phyloP scores from a whole-genome alignment of 2,113 vertebrate genomes.

The Gallinago jamesoni region DNA sequence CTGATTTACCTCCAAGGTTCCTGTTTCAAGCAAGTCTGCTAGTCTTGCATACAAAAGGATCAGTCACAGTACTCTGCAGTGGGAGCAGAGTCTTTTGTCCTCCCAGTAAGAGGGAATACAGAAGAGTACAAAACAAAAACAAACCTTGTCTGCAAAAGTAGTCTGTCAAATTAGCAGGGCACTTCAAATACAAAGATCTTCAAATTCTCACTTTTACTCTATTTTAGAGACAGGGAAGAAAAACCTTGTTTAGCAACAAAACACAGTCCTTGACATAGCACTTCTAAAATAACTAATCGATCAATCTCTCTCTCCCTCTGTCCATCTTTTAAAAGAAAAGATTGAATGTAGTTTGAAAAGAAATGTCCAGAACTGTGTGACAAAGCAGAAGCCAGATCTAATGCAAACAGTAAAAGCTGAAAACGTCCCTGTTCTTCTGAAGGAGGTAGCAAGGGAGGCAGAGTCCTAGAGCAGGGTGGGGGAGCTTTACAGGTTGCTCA shows the following conservation, averaged over 20 bases:
- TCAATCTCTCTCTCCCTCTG: neutral
- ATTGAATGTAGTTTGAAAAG: slow-evolving; percentile 7
- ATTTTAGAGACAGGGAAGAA: neutral
- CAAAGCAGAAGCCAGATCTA: neutral
- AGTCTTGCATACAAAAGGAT: slow-evolving; percentile 50
- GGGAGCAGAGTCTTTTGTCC: slow-evolving; percentile 1
- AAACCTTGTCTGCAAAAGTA: slow-evolving; percentile 29
- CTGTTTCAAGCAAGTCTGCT: slow-evolving; percentile 57
- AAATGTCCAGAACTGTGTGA: neutral
- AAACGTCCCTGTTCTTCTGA: neutral
- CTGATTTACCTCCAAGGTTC: slow-evolving; percentile 70
- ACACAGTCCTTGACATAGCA: neutral
- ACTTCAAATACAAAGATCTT: slow-evolving; percentile 51
- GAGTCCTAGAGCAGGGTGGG: neutral
- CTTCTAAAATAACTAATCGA: slow-evolving; percentile 29
- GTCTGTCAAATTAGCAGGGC: slow-evolving; percentile 48
- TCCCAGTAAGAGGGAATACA: slow-evolving; percentile 12
- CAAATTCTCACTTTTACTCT: slow-evolving; percentile 22
- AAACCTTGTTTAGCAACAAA: slow-evolving; percentile 42
- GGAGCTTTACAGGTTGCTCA: neutral
- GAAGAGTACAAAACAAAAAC: slow-evolving; percentile 33
- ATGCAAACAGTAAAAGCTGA: neutral
- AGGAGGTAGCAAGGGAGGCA: neutral
- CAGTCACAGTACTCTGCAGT: slow-evolving; percentile 1
- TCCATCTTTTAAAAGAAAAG: neutral